phyloP scores from a whole-genome alignment of 1,140 invertebrate species.

The Lordiphosa stackelbergi region DNA sequence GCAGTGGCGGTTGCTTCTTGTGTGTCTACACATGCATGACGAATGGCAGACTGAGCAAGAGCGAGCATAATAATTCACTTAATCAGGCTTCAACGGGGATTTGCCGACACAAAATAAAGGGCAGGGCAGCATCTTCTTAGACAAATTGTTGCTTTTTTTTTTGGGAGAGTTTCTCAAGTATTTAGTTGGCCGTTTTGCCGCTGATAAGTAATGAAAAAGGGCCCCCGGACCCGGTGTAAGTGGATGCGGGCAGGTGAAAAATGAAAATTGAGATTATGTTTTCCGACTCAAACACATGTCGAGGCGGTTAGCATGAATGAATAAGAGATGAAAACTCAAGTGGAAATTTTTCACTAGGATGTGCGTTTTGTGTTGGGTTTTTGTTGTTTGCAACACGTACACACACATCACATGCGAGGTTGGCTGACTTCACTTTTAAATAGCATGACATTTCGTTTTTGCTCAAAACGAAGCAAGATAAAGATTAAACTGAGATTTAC shows the following conservation, averaged over 20 bases:
- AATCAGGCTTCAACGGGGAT: slow-evolving; percentile 70
- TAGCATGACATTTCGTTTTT: slow-evolving; percentile 61
- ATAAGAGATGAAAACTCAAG: slow-evolving; percentile 55
- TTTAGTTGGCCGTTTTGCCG: slow-evolving; percentile 60
- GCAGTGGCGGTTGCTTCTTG: slow-evolving; percentile 44
- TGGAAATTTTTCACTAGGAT: slow-evolving; percentile 63
- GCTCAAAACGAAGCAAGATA: slow-evolving; percentile 12
- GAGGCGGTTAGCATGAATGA: slow-evolving; percentile 54
- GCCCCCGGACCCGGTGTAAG: slow-evolving; percentile 29
- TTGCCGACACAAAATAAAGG: slow-evolving; percentile 39
- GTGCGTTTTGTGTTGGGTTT: slow-evolving; percentile 38
- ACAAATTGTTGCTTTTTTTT: slow-evolving; percentile 39
- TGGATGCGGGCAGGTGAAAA: slow-evolving; percentile 73
- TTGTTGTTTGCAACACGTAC: slow-evolving; percentile 66
- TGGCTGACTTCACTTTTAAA: slow-evolving; percentile 46
- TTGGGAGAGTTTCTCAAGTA: slow-evolving; percentile 15
- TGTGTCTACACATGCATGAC: slow-evolving; percentile 70
- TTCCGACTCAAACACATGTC: slow-evolving; percentile 64
- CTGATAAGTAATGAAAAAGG: slow-evolving; percentile 46
- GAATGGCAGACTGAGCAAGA: slow-evolving; percentile 35
- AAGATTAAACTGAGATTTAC: slow-evolving; percentile 5
- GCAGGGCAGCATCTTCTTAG: slow-evolving; percentile 25
- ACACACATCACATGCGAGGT: slow-evolving; percentile 23
- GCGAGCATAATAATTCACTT: slow-evolving; percentile 65
- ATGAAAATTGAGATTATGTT: slow-evolving; percentile 68